A percentile compares a stretch with the other conserved stretches of the same genome.
These are phyloP conservation scores for Myanophis thanlyinensis DNA, from an alignment of 2,113 vertebrate genomes.

Conservation along the genomic window DNA sequence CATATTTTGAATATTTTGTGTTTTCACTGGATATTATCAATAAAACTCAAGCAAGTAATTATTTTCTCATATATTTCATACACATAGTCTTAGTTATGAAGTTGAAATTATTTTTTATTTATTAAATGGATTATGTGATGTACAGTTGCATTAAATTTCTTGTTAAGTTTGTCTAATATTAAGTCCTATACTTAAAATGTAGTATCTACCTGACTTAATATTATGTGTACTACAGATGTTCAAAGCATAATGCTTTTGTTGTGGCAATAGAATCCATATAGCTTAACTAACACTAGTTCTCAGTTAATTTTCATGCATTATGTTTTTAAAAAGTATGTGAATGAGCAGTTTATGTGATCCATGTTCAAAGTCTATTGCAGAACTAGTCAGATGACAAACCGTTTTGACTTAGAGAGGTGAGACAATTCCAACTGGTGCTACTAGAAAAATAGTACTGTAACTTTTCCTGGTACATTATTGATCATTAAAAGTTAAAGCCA, in stretches of 20 bases:
- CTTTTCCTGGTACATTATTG: conserved; percentile 65
- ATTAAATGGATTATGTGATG: background rate
- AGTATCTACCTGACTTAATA: background rate
- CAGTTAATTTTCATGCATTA: conserved; percentile 21
- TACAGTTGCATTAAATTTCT: background rate
- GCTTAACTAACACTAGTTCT: background rate
- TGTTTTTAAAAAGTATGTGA: background rate
- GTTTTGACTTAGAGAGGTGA: conserved; percentile 54
- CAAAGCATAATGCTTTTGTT: background rate
- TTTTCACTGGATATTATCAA: background rate
- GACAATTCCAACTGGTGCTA: background rate
- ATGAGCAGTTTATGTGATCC: conserved; percentile 34
- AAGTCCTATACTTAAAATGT: background rate
- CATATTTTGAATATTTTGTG: background rate
- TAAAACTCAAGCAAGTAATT: background rate
- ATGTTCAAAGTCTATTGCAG: background rate
- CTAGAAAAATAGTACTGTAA: conserved; percentile 49
- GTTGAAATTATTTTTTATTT: conserved; percentile 24
- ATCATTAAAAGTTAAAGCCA: conserved; percentile 66
- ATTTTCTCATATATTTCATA: background rate
- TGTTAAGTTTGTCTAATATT: background rate
- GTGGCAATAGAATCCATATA: background rate
- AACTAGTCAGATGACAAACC: conserved; percentile 45
- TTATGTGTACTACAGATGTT: background rate
- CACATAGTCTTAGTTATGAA: background rate